Base-by-base conservation (phyloP, 2,113 vertebrate species). In the Oryzias celebensis region DNA sequence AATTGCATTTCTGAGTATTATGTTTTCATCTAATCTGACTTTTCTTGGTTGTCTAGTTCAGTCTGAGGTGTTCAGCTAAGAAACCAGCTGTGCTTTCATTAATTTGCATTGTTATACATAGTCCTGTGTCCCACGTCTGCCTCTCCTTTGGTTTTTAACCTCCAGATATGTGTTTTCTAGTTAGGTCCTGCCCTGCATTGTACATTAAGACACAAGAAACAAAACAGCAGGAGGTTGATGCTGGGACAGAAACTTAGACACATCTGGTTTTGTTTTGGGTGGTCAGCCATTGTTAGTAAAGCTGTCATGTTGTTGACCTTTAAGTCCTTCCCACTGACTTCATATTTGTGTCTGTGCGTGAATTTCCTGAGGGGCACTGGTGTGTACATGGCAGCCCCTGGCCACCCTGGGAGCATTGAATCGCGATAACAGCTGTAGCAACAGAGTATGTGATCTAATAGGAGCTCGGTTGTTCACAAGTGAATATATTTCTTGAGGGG, bases 401-500 rank as follows among this genome's bases (percentile, higher is more conserved):
- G 78, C 58, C 77, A 72, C 72, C 67, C 80, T 3, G 45, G 73
- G 68, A 80, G 85, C 73, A 65, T 66, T 77, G 79, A 84, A 87
- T 83, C 78, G 82, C 53, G 72, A 76, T 86, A 86, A 82, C 81
- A 66, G 75, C 74, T 83, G 71, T 84, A 85, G 82, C 81, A 83
- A 83, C 80, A 70, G 50, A 77, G 81, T 85, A 84, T 78, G 73
- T 82, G 75, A 83, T 89, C 80, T 73, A 83, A 86, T 78, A 81
- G 75, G 69, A 85, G 82, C 75, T 66, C 68, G 77, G 82, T 88
- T 84, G 87, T 87, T 87, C 51, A 26, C 83, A 83, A 82, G 81
- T 88, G 89, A 87, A 91, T 87, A 80, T 78, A 87, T 91, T 90
- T 92, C 89, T 88, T 88, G 86, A 89, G 88, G 88, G 85, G 82